Evolutionary conservation across 2,113 vertebrate genomes (phyloP), one percentile per base, ranked within the genome.

Genomic region (Indicator maculatus): DNA sequence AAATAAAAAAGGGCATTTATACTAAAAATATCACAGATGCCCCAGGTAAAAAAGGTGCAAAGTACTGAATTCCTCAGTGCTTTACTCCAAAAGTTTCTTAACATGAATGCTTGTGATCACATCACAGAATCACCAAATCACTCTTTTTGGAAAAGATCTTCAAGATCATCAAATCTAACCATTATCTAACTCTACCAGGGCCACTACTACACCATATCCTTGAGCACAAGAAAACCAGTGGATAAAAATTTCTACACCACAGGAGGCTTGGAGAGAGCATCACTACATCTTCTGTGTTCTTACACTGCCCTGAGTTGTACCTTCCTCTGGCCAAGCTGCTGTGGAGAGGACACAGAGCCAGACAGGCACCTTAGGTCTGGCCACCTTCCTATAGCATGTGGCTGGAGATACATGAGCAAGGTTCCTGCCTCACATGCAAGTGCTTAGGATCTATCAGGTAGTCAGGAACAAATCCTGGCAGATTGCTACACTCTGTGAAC

Each of bases 1-100:
- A 93, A 87, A 86, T 52, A 36, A 72, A 74, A 71, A 87, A 65
- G 45, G 17, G 33, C 89, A 67, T 78, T 91, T 87, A 83, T 65
- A 63, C 55, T 56, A 47, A 56, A 89, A 84, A 82, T 75, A 87
- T 66, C 19, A 69, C 41, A 41, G 2, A 71, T 24, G 60, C 50
- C 16, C 8, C 38, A 61, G 30, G 36, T 66, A 61, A 83, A 75
- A 90, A 83, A 21, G 6, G 26, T 66, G 50, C 56, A 50, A 83
- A 85, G n/a, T 27, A 63, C 20, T 26, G n/a, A 89, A 77, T 66
- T 30, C 33, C 61, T 28, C 75, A 65, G 47, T 44, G 75, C 67
- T 88, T 90, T 33, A 30, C 31, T 61, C 28, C 28, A 52, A 78
- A 93, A 75, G 67, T 80, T 82, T 83, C 56, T 70, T 59, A 41